phyloP scores from a whole-genome alignment of 2,888 invertebrate genomes.

The Spatulosminthurus flaviceps region DNA sequence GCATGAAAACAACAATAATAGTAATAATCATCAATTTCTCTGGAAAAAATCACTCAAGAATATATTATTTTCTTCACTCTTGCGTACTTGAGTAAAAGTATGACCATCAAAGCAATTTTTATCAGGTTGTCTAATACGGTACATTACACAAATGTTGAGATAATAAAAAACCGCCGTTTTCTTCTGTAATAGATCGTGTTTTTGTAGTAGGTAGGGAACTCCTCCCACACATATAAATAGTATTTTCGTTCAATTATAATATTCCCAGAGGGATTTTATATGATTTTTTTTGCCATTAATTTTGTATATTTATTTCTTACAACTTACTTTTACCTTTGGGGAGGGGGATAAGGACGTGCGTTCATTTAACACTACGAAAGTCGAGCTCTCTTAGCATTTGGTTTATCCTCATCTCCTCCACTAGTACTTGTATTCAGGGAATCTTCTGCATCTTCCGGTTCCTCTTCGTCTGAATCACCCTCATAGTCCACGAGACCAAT shows the following conservation, averaged over 20 bases:
- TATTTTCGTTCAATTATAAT: too few relatives aligned
- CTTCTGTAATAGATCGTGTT: not conserved
- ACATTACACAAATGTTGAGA: not conserved
- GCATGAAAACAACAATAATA: not conserved
- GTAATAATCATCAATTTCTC: not conserved
- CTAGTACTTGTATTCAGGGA: constrained; percentile 32
- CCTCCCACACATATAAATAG: too few relatives aligned
- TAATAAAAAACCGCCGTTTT: not conserved
- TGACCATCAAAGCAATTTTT: not conserved
- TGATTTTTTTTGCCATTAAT: not conserved
- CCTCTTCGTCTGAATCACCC: constrained; percentile 89
- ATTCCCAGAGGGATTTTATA: not conserved
- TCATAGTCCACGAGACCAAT: constrained; percentile 93
- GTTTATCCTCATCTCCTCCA: constrained; percentile 67
- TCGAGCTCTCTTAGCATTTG: constrained; percentile 78
- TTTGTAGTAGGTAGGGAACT: too few relatives aligned
- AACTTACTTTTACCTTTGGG: not conserved
- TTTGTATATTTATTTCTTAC: not conserved
- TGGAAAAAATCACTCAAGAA: not conserved
- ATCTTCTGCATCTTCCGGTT: constrained; percentile 58
- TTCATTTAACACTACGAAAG: constrained; percentile 77
- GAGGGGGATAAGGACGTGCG: not conserved
- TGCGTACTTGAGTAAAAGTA: not conserved
- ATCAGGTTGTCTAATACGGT: not conserved
- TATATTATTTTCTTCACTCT: not conserved